phyloP scores from a whole-genome alignment of 2,113 vertebrate species.

The Tetraodon nigroviridis region DNA sequence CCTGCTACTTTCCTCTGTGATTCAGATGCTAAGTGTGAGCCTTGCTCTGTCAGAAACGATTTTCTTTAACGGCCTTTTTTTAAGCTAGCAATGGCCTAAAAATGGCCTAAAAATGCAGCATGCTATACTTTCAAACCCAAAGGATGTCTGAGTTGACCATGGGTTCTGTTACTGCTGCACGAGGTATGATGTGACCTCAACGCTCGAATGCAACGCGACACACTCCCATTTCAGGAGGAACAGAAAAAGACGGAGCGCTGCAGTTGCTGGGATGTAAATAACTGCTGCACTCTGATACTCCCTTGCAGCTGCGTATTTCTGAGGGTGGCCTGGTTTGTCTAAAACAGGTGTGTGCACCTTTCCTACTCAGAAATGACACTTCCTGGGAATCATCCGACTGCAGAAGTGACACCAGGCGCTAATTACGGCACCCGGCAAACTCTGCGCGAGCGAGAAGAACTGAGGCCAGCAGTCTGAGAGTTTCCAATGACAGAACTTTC shows the following conservation, averaged over 20 bases:
- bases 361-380: conserved; percentile 9
- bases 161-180: too few relatives aligned
- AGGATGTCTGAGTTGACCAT: too few relatives aligned
- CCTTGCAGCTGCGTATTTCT: not conserved
- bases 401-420: conserved; percentile 21
- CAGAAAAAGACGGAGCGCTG: not conserved
- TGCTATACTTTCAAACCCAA: too few relatives aligned
- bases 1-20: conserved; percentile 17
- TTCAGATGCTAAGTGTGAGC: conserved; percentile 34
- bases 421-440: conserved; percentile 22
- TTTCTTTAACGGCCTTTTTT: too few relatives aligned
- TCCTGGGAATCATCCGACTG: conserved; percentile 23
- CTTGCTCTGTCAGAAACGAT: too few relatives aligned
- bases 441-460: conserved; percentile 11
- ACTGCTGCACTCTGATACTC: too few relatives aligned
- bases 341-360: conserved; percentile 1
- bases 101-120: too few relatives aligned
- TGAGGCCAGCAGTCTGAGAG: conserved; percentile 12
- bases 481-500: conserved; percentile 37
- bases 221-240: not conserved
- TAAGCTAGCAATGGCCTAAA: too few relatives aligned
- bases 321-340: not conserved
- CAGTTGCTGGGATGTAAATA: not conserved
- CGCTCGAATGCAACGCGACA: not conserved
- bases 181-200: too few relatives aligned